Evolutionary conservation across 2,113 vertebrate species (phyloP).

Genomic region (Butorides virescens): DNA sequence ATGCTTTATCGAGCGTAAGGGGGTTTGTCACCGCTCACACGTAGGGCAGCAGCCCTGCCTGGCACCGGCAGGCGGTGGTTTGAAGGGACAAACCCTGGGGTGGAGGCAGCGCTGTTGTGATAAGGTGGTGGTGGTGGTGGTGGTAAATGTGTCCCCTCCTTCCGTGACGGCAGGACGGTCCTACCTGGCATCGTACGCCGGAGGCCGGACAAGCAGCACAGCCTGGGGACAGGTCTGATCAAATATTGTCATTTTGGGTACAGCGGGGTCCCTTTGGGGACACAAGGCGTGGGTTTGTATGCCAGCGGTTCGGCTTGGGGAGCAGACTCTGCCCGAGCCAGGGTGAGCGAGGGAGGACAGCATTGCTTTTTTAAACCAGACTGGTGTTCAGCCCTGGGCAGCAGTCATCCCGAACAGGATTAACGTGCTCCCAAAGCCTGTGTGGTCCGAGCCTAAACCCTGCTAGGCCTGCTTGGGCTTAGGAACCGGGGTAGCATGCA

Average conservation of each 20-base stretch:
- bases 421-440: not conserved
- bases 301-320: fast-evolving
- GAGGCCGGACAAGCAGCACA: not conserved
- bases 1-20: fast-evolving
- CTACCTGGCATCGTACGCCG: fast-evolving
- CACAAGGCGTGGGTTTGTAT: fast-evolving
- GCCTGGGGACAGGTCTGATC: fast-evolving
- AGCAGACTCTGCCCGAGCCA: not conserved
- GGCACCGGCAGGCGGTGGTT: fast-evolving
- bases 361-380: fast-evolving
- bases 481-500: not conserved
- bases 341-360: not conserved
- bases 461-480: not conserved
- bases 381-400: not conserved
- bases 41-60: not conserved
- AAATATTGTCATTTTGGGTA: not conserved
- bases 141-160: not conserved
- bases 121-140: not conserved
- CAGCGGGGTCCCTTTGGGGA: not conserved
- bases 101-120: not conserved
- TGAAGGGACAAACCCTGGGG: not conserved
- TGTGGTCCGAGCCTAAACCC: not conserved
- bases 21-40: fast-evolving
- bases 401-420: not conserved
- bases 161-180: not conserved